These are phyloP conservation scores for Plusia festucae DNA, from an alignment of 2,888 invertebrate genomes.

Conservation along the genomic window DNA sequence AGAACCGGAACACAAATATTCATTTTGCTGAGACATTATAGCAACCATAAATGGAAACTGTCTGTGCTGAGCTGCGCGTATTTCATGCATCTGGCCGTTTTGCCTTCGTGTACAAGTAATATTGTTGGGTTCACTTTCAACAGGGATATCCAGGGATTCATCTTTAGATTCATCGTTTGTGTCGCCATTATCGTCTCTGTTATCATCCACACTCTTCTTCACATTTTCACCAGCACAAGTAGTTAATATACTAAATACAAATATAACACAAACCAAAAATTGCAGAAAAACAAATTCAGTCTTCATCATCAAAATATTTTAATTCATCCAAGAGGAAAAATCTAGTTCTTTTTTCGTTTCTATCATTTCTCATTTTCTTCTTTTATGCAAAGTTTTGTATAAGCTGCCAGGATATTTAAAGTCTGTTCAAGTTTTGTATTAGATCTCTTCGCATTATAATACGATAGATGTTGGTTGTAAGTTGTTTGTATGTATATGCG, in stretches of 20 bases:
- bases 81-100: conserved; percentile 79
- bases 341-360: conserved; percentile 73
- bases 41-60: conserved; percentile 84
- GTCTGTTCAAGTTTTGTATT: conserved; percentile 3
- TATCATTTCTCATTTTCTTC: conserved; percentile 56
- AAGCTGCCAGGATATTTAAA: conserved; percentile 47
- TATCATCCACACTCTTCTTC: conserved; percentile 80
- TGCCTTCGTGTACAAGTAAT: conserved; percentile 76
- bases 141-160: conserved; percentile 75
- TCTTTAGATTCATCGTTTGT: conserved; percentile 75
- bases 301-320: conserved; percentile 64
- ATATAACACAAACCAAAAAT: conserved; percentile 65
- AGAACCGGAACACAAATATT: conserved; percentile 80
- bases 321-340: conserved; percentile 47
- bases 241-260: conserved; percentile 64
- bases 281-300: conserved; percentile 60
- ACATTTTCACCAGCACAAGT: conserved; percentile 71
- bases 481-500: no score
- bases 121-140: conserved; percentile 68
- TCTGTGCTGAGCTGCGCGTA: conserved; percentile 66
- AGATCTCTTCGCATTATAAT: background rate
- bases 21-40: conserved; percentile 79
- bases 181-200: conserved; percentile 76
- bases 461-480: background rate
- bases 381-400: conserved; percentile 15